Percentiles rank a stretch among this genome's conserved stretches.
Evolutionary conservation across 2,797 vertebrate species (phyloP).

Genomic region (Clamator glandarius): DNA sequence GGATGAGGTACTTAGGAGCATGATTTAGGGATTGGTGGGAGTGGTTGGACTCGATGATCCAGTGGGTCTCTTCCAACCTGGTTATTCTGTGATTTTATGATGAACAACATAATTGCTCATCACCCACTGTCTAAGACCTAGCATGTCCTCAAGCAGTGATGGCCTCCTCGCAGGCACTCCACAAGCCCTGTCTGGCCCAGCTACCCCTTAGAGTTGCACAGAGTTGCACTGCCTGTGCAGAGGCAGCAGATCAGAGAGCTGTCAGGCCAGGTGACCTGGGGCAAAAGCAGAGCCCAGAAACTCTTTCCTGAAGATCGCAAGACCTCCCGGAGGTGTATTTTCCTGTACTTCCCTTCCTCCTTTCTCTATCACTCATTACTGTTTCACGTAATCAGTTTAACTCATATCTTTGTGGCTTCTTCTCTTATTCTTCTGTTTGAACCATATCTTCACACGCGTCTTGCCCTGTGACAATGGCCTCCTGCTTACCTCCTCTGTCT

Average conservation of each 20-base stretch:
- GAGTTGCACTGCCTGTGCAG: fast-evolving
- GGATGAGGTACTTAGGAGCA: too few species aligned
- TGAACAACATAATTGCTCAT: too few species aligned
- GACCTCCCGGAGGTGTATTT: neutral
- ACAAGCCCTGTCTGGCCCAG: fast-evolving
- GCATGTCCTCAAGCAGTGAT: too few species aligned
- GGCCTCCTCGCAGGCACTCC: neutral
- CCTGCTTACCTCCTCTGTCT: neutral
- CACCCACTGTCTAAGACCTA: too few species aligned
- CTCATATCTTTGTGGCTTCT: neutral
- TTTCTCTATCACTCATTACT: too few species aligned
- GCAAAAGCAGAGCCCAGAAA: neutral
- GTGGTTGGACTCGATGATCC: too few species aligned
- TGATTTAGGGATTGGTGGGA: too few species aligned
- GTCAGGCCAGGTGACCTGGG: fast-evolving
- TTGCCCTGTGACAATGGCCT: neutral
- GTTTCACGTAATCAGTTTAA: neutral
- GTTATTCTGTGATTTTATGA: too few species aligned
- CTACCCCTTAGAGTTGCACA: fast-evolving
- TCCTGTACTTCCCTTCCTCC: neutral
- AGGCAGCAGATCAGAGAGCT: neutral
- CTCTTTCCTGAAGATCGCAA: neutral
- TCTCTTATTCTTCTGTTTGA: neutral
- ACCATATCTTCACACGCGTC: too few species aligned
- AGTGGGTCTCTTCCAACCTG: too few species aligned